Evolutionary conservation across 2,113 vertebrate genomes (phyloP).

Genomic region (Ia io): DNA sequence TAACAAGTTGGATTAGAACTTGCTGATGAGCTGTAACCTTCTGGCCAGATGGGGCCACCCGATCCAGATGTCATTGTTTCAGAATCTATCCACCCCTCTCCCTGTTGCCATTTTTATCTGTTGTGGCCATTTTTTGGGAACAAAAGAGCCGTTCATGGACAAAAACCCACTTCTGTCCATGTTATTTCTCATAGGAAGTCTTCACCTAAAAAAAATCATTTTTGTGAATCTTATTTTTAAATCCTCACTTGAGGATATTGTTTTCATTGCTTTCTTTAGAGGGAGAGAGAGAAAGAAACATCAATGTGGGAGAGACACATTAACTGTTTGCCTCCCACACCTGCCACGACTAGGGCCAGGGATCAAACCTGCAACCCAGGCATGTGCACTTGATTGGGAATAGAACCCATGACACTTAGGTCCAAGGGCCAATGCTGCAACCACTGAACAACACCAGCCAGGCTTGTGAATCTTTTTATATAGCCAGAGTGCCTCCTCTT

Average conservation of each 20-base stretch:
- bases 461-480: background rate
- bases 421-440: no score
- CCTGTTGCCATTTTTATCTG: background rate
- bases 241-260: no score
- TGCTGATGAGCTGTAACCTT: background rate
- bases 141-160: background rate
- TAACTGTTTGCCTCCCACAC: no score
- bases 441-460: no score
- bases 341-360: no score
- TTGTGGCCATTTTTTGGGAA: background rate
- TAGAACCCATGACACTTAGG: no score
- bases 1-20: conserved; percentile 51
- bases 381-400: no score
- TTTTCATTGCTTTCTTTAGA: no score
- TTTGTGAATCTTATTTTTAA: background rate
- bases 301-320: no score
- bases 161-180: background rate
- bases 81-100: background rate
- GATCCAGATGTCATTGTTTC: background rate
- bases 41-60: conserved; percentile 32
- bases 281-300: no score
- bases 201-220: background rate
- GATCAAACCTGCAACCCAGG: no score
- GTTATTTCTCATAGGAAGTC: background rate
- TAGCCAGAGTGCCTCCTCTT: background rate